A percentile compares a stretch with the other conserved stretches of the same genome.
phyloP scores from a whole-genome alignment of 2,113 vertebrate species.

The Mirounga angustirostris region DNA sequence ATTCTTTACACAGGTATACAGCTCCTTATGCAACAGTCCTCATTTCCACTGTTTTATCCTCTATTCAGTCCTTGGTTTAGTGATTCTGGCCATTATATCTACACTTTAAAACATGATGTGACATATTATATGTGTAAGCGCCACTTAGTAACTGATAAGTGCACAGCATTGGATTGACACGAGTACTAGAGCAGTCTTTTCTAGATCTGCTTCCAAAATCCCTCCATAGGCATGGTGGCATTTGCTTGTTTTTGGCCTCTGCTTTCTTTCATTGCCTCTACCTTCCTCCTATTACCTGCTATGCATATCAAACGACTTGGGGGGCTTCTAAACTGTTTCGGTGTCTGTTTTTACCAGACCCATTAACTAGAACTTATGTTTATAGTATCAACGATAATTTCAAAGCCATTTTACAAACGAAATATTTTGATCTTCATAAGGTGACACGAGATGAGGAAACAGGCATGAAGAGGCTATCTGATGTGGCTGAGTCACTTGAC shows the following conservation, averaged over 20 bases:
- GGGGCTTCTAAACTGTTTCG: neutral
- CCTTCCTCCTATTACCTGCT: neutral
- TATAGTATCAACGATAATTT: neutral
- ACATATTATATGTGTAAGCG: neutral
- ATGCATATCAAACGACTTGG: neutral
- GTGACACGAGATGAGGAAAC: neutral
- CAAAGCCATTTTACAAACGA: constrained; percentile 39
- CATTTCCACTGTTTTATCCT: neutral
- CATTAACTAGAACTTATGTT: neutral
- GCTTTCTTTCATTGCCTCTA: neutral
- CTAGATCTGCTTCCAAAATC: neutral
- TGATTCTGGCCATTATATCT: neutral
- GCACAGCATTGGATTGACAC: neutral
- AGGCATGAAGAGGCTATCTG: neutral
- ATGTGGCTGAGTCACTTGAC: neutral
- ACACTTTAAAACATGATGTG: neutral
- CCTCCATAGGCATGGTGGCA: accelerated
- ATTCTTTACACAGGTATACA: neutral
- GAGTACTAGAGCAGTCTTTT: neutral
- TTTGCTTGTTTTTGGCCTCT: neutral
- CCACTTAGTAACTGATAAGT: neutral
- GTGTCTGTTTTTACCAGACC: neutral
- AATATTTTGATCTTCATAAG: constrained; percentile 5
- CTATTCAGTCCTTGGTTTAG: neutral
- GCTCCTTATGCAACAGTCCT: neutral